Base-by-base conservation (phyloP, 1,140 invertebrate genomes). In the Bombyx mandarina region DNA sequence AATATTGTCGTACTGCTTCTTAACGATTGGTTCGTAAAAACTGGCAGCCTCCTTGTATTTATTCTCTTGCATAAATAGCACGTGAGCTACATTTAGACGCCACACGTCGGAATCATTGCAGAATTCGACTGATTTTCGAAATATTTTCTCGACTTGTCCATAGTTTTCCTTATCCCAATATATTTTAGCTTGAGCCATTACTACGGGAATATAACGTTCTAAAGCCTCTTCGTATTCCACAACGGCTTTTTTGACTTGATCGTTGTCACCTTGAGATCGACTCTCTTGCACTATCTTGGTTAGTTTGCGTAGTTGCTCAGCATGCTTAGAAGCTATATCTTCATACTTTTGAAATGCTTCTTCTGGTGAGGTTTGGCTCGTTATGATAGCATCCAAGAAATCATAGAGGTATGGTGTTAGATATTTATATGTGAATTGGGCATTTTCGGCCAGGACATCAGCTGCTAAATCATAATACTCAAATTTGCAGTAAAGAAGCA, bases 101-200 rank as follows among this genome's bases (percentile, higher is more conserved):
- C 98, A 99, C 1, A 94, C 92, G 73, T 99, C 97, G 73, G 98
- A 96, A 76, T 99, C 97, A 70, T 97, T 98, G 75, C 98, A 99
- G 85, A 99, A 99, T 79, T 99, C 98, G 0, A 97, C 96, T 52
- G 97, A 99, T 82, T 98, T 98, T 26, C 97, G 91, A 75, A 98
- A 98, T 62, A 98, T 96, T 77, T 96, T 96, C 77, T 98, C 96
- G 1, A 98, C 97, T 81, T 98, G 96, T 2, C 92, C 88, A 77
- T 99, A 99, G 80, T 99, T 97, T 78, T 98, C 96, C 73, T 96
- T 90, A 59, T 99, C 97, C 98, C 98, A 99, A 74, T 98, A 98
- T 65, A 99, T 98, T 91, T 98, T 99, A 0, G 98, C 98, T 86
- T 99, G 98, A 3, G 98, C 96, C 98, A 99, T 99, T 8, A 99